phyloP scores from a whole-genome alignment of 2,797 vertebrate genomes.

The Cephalopachus bancanus region DNA sequence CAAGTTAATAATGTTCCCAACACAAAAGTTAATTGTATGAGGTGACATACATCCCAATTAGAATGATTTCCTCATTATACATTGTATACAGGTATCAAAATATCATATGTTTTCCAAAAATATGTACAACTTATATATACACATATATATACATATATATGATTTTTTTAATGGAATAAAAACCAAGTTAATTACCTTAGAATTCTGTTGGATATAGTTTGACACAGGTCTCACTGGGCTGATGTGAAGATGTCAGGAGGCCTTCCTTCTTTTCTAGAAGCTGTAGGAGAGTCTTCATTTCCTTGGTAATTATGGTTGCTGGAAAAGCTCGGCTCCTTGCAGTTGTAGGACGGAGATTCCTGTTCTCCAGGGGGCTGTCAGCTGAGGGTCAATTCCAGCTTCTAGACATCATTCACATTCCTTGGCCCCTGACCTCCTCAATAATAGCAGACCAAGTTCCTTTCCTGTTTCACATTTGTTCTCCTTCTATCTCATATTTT shows the following conservation, averaged over 20 bases:
- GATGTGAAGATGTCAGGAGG: neutral
- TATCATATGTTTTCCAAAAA: neutral
- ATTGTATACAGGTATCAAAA: neutral
- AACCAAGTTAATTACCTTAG: neutral
- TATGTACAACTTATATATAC: neutral
- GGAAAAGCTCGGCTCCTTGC: neutral
- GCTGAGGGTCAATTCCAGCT: neutral
- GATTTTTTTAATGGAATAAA: too few species aligned
- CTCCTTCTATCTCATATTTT: neutral
- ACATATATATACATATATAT: neutral
- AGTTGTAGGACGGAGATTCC: neutral
- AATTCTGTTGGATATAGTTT: neutral
- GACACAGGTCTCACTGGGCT: neutral
- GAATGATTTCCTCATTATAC: neutral
- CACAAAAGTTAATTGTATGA: neutral
- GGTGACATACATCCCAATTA: neutral
- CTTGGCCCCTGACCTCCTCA: neutral
- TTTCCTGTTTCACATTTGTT: neutral
- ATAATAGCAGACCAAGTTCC: accelerated
- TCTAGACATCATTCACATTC: neutral
- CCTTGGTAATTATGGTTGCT: neutral
- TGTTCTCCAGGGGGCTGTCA: neutral
- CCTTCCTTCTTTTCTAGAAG: neutral
- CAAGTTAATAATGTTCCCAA: neutral
- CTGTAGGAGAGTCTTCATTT: neutral